Conservation (phyloP, 2,113 vertebrate species). For the Tiliqua scincoides region DNA sequence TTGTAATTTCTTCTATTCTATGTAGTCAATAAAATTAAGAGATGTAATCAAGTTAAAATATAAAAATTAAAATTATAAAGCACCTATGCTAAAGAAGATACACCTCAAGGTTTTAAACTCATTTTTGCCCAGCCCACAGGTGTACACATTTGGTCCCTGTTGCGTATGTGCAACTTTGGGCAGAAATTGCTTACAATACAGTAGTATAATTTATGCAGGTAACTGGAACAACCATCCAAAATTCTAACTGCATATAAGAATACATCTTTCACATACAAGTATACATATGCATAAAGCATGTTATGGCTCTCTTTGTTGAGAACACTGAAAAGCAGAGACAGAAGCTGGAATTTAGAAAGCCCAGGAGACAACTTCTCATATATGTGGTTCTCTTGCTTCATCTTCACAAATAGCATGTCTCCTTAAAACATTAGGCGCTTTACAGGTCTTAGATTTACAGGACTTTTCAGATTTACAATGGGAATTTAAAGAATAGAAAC, state of each 20-base stretch:
- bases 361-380: neutral
- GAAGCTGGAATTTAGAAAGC: neutral
- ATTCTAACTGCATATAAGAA: neutral
- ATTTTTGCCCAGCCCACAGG: no score
- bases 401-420: neutral
- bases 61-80: neutral
- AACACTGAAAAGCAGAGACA: accelerated
- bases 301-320: neutral
- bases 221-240: neutral
- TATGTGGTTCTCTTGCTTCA: neutral
- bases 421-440: neutral
- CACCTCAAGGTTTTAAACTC: neutral
- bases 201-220: neutral
- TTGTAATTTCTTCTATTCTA: neutral
- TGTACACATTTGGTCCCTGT: no score
- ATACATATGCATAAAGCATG: neutral
- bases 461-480: neutral
- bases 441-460: no score
- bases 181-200: no score
- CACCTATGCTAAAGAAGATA: neutral
- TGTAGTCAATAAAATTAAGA: neutral
- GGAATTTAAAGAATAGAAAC: neutral
- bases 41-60: neutral
- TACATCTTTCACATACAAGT: neutral
- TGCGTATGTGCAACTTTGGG: no score